phyloP scores from a whole-genome alignment of 2,888 invertebrate genomes.

The Lochmaea crataegi region DNA sequence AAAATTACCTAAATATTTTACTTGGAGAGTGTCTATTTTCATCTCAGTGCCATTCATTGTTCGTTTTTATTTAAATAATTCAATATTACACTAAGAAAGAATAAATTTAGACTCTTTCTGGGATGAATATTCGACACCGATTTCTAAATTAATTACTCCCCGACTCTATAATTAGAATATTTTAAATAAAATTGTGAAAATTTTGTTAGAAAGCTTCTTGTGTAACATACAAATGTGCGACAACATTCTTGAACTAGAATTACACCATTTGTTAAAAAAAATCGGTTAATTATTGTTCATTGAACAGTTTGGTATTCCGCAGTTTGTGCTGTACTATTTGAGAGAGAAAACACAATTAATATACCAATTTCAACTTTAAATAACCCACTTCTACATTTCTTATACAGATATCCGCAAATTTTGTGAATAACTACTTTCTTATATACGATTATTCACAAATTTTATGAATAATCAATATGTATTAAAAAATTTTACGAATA shows the following conservation, averaged over 20 bases:
- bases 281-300: not conserved
- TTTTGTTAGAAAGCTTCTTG: not conserved
- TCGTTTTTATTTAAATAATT: not conserved
- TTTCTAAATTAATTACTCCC: too few relatives aligned
- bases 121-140: too few relatives aligned
- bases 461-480: too few relatives aligned
- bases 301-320: not conserved
- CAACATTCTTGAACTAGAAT: not conserved
- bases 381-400: not conserved
- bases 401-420: too few relatives aligned
- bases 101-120: too few relatives aligned
- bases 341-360: not conserved
- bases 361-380: not conserved
- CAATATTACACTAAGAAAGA: too few relatives aligned
- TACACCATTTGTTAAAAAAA: slow-evolving; percentile 1
- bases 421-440: too few relatives aligned
- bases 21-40: not conserved
- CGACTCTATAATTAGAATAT: too few relatives aligned
- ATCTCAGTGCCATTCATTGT: slow-evolving; percentile 27
- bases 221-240: not conserved
- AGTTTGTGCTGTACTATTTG: not conserved
- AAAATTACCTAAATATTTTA: too few relatives aligned
- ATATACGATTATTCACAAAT: too few relatives aligned
- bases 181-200: slow-evolving; percentile 3
- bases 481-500: too few relatives aligned